Conservation (phyloP, 2,888 invertebrate genomes). For the Cheilosia scutellata region DNA sequence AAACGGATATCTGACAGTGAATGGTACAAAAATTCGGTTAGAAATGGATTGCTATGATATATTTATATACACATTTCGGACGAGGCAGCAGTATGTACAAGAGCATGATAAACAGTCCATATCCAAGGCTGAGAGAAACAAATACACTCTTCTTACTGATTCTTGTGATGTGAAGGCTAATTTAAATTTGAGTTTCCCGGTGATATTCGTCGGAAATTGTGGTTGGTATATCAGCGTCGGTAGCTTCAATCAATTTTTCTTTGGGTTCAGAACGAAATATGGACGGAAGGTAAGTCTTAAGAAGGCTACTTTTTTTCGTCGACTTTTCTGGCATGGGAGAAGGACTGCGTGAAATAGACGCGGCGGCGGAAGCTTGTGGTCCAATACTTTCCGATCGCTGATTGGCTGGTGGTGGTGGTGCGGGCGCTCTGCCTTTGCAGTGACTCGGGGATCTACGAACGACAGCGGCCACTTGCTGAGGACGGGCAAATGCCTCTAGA, state of each 20-base stretch:
- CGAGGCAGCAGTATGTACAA: conserved; percentile 71
- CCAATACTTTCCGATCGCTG: conserved; percentile 65
- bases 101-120: conserved; percentile 52
- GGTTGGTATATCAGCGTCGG: conserved; percentile 17
- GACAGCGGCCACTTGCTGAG: conserved; percentile 31
- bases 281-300: conserved; percentile 76
- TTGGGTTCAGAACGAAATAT: conserved; percentile 77
- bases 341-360: conserved; percentile 49
- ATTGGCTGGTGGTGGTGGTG: conserved; percentile 77
- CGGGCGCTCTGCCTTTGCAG: conserved; percentile 82
- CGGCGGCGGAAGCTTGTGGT: conserved; percentile 60
- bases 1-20: conserved; percentile 18
- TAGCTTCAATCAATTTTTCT: conserved; percentile 31
- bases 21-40: conserved; percentile 45
- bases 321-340: conserved; percentile 66
- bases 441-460: conserved; percentile 78
- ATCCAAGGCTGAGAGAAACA: conserved; percentile 33
- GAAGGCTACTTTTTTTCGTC: conserved; percentile 63
- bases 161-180: conserved; percentile 18
- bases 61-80: conserved; percentile 42
- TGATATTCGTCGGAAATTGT: conserved; percentile 42
- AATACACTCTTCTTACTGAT: conserved; percentile 57
- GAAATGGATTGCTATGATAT: conserved; percentile 49
- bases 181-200: conserved; percentile 70
- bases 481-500: background rate